Conservation (phyloP, 2,888 invertebrate species). For the Drosophila longiperda region DNA sequence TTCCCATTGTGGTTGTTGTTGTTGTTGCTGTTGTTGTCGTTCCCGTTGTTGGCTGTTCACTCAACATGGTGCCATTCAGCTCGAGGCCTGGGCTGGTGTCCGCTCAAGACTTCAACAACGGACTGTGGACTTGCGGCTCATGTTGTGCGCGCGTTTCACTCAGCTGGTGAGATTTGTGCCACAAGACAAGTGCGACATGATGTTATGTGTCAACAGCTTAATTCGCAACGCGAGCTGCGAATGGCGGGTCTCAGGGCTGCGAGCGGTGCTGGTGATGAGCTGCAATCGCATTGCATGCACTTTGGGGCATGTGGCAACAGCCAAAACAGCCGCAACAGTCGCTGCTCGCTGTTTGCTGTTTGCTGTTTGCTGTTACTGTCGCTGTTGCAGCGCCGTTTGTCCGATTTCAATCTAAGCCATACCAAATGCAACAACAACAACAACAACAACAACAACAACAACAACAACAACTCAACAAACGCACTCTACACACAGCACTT, state of each 20-base stretch:
- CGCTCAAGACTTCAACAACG: constrained; percentile 44
- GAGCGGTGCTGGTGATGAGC: constrained; percentile 41
- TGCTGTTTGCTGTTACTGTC: constrained; percentile 30
- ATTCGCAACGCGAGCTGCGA: constrained; percentile 79
- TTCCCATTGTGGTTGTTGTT: constrained; percentile 35
- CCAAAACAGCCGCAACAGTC: neutral
- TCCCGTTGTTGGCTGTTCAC: constrained; percentile 60
- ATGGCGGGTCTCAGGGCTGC: constrained; percentile 32
- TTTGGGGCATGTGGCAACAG: constrained; percentile 43
- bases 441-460: constrained; percentile 23
- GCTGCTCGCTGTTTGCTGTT: constrained; percentile 27
- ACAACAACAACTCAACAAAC: constrained; percentile 26
- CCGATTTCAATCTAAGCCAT: constrained; percentile 62
- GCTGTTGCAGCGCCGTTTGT: constrained; percentile 38
- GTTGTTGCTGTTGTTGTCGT: constrained; percentile 51
- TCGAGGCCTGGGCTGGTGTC: constrained; percentile 45
- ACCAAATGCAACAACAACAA: constrained; percentile 44
- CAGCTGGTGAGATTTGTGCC: constrained; percentile 81
- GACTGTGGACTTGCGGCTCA: constrained; percentile 47
- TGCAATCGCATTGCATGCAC: constrained; percentile 41
- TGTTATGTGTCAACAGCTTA: constrained; percentile 85
- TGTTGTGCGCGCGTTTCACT: constrained; percentile 79
- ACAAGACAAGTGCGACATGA: constrained; percentile 84
- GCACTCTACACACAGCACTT: constrained; percentile 40
- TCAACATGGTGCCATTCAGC: constrained; percentile 75